Base-by-base conservation (phyloP, 2,113 vertebrate species). In the Acrocephalus arundinaceus region DNA sequence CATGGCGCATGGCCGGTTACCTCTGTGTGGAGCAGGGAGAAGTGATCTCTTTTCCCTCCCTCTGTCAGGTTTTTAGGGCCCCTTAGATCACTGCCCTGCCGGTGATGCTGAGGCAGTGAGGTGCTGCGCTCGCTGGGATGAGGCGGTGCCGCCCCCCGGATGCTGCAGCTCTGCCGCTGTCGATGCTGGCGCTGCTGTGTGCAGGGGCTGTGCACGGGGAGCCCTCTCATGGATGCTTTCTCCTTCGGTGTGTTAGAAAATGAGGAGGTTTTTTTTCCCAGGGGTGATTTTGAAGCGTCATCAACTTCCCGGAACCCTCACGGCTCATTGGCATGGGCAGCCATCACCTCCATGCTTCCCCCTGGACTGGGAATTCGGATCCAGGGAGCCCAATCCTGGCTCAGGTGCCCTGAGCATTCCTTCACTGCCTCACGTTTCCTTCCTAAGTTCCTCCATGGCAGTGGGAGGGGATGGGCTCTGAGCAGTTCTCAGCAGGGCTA, bases 391-490 rank as follows among this genome's bases (percentile, higher is more conserved):
- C 85, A 62, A 5, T 45, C 84, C 31, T 62, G 65, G 22, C 76
- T 49, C 15, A 66, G 2, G 2, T 18, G 67, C 68, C 83, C 67
- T 73, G 43, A 19, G 24, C 41, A 62, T 49, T 67, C 68, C 33
- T 76, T 49, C 85, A 7, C 90, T 1, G 4, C 72, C 55, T 52
- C 67, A 18, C 5, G 6, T 61, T 35, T 71, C 61, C 61, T 70
- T 31, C 55, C 65, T 10, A 3, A 72, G 4, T 14, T 51, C 14
- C 71, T 57, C n/a, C 1, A 0, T 0, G 7, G 31, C 31, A 23
- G 24, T 31, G 37, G 37, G 18, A 77, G 15, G 41, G 39, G 48
- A 22, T 4, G 45, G 51, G 7, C 14, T 35, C 58, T 15, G 37
- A 87, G 66, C 61, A 63, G 14, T 27, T 68, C 77, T 41, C 13